Evolutionary conservation across 2,797 vertebrate species (phyloP).

Genomic region (Hypotaenidia philippensis): DNA sequence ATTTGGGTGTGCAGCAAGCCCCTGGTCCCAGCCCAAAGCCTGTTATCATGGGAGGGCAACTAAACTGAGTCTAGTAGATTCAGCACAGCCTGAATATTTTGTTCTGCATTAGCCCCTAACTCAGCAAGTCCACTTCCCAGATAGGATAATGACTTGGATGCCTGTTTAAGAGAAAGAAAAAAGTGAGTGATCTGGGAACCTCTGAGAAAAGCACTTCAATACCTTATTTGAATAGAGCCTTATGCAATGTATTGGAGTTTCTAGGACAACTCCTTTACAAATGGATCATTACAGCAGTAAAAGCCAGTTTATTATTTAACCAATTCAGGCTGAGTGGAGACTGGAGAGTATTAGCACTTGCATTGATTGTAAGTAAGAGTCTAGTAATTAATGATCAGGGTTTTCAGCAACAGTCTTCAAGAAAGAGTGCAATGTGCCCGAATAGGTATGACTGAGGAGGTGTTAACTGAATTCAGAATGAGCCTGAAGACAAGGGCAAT

Average conservation of each 20-base stretch:
- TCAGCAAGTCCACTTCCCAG: background rate
- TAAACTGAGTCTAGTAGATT: background rate
- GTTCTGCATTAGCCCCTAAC: background rate
- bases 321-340: conserved; percentile 51
- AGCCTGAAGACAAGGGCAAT: background rate
- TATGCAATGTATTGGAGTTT: conserved; percentile 18
- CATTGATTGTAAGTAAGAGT: conserved; percentile 61
- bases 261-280: conserved; percentile 57
- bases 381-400: conserved; percentile 67
- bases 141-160: conserved; percentile 21
- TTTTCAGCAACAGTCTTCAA: conserved; percentile 51
- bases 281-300: conserved; percentile 55
- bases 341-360: conserved; percentile 49
- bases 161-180: conserved; percentile 15
- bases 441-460: conserved; percentile 22
- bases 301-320: conserved; percentile 69
- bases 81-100: background rate
- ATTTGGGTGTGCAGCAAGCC: background rate
- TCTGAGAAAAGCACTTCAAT: conserved; percentile 37
- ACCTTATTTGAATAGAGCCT: conserved; percentile 46
- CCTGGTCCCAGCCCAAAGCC: background rate
- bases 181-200: conserved; percentile 10
- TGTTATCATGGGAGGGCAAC: background rate
- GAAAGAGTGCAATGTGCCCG: background rate
- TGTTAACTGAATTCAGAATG: conserved; percentile 13